These are phyloP conservation scores for Holotrichia oblita DNA, from an alignment of 1,140 invertebrate genomes.

Conservation along the genomic window DNA sequence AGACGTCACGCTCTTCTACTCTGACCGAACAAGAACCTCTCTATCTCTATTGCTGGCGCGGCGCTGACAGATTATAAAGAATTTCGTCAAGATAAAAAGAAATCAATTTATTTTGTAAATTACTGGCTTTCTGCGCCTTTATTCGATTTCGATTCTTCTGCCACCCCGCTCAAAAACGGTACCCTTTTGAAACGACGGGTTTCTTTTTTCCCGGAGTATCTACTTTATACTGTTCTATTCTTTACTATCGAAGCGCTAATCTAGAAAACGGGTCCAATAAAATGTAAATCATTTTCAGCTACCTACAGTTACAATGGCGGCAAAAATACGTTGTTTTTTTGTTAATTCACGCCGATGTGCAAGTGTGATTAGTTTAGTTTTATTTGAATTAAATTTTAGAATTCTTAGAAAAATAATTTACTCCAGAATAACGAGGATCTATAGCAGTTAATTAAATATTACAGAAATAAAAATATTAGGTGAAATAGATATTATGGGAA, in stretches of 20 bases:
- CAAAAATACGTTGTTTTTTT: not conserved
- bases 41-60: not conserved
- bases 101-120: slow-evolving; percentile 44
- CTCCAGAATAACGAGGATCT: not conserved
- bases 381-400: slow-evolving; percentile 4
- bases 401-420: slow-evolving; percentile 1
- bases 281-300: slow-evolving; percentile 12
- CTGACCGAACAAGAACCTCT: slow-evolving; percentile 2
- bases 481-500: not conserved
- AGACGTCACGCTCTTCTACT: slow-evolving; percentile 6
- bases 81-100: slow-evolving; percentile 38
- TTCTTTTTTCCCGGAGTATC: not conserved
- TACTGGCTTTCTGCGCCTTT: slow-evolving; percentile 8
- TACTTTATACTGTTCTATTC: not conserved
- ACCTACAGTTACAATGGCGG: not conserved
- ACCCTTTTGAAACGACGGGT: not conserved
- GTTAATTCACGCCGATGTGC: not conserved
- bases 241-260: not conserved
- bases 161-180: slow-evolving; percentile 2
- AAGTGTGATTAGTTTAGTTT: not conserved
- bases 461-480: not conserved
- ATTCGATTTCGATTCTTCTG: not conserved
- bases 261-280: not conserved
- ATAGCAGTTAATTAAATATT: slow-evolving; percentile 6
- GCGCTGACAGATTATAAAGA: slow-evolving; percentile 12